Evolutionary conservation across 2,888 invertebrate species (phyloP).

Genomic region (Galeruca laticollis): DNA sequence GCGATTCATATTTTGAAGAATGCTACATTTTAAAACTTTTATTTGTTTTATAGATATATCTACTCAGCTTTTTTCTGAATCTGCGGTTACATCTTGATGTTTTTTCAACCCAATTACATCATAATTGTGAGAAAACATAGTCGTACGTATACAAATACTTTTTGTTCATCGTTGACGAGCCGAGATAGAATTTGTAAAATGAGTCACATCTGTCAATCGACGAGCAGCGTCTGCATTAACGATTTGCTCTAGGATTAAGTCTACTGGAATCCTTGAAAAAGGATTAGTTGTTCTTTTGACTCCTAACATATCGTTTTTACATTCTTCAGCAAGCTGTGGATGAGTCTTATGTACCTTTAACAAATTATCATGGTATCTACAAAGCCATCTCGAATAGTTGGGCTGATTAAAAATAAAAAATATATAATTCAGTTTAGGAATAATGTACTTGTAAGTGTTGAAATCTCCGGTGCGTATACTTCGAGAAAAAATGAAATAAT

Average conservation of each 20-base stretch:
- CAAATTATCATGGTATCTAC: conserved; percentile 18
- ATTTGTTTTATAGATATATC: no score
- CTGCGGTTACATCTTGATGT: no score
- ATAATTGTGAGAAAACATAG: no score
- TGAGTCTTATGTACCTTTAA: conserved; percentile 5
- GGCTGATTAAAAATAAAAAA: conserved; percentile 16
- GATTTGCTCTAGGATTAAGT: not conserved
- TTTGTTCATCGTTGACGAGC: not conserved
- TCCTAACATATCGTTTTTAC: not conserved
- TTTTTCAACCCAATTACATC: no score
- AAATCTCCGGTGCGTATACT: conserved; percentile 22
- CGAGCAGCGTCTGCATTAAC: no score
- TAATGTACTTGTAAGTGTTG: conserved; percentile 10
- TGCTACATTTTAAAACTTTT: not conserved
- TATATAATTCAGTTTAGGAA: conserved; percentile 9
- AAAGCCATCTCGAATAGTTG: conserved; percentile 11
- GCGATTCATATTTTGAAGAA: not conserved
- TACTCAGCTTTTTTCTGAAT: no score
- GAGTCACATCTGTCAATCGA: not conserved
- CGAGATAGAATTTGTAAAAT: no score
- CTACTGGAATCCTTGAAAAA: not conserved
- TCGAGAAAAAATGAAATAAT: conserved; percentile 18
- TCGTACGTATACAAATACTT: no score
- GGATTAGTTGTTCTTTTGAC: not conserved
- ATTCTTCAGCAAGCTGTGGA: conserved; percentile 19